Conservation (phyloP, 1,140 invertebrate genomes). For the Drosophila ogumai region DNA sequence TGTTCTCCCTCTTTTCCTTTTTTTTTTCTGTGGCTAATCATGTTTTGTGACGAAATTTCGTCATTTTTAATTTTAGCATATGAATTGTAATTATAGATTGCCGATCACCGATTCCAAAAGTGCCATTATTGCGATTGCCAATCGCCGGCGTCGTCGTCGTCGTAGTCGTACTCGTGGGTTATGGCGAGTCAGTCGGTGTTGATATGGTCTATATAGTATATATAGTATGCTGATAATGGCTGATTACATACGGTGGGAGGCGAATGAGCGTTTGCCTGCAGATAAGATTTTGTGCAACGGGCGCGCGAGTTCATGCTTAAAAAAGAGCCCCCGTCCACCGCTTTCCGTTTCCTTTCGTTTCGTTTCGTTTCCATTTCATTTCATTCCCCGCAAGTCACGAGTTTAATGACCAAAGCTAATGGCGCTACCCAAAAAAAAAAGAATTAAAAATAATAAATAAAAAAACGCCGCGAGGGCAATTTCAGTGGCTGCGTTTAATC, state of each 20-base stretch:
- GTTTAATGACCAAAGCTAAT: conserved; percentile 54
- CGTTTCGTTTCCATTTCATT: conserved; percentile 18
- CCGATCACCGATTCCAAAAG: conserved; percentile 25
- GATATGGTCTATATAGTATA: conserved; percentile 14
- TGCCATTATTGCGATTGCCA: conserved; percentile 31
- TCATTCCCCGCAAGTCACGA: conserved; percentile 40
- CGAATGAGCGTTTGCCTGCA: conserved; percentile 24
- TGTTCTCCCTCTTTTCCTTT: conserved; percentile 17
- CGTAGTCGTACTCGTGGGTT: conserved; percentile 3
- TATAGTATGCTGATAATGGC: conserved; percentile 45
- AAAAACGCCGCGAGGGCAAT: conserved; percentile 21
- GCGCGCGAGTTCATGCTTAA: conserved; percentile 60
- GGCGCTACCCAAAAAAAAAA: conserved; percentile 35
- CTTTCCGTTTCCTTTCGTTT: not conserved
- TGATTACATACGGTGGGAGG: conserved; percentile 54
- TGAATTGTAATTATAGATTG: conserved; percentile 77
- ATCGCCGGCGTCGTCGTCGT: conserved; percentile 15
- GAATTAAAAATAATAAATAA: conserved; percentile 5
- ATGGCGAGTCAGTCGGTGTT: conserved; percentile 13
- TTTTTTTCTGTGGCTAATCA: conserved; percentile 1
- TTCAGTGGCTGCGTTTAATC: not conserved
- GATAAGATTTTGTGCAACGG: conserved; percentile 78
- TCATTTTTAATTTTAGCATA: conserved; percentile 79
- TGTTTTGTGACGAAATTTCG: conserved; percentile 51
- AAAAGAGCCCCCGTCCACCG: not conserved